Percentiles rank a stretch among this genome's conserved stretches.
Conservation (phyloP, 2,113 vertebrate genomes). For the Ailuropoda melanoleuca region DNA sequence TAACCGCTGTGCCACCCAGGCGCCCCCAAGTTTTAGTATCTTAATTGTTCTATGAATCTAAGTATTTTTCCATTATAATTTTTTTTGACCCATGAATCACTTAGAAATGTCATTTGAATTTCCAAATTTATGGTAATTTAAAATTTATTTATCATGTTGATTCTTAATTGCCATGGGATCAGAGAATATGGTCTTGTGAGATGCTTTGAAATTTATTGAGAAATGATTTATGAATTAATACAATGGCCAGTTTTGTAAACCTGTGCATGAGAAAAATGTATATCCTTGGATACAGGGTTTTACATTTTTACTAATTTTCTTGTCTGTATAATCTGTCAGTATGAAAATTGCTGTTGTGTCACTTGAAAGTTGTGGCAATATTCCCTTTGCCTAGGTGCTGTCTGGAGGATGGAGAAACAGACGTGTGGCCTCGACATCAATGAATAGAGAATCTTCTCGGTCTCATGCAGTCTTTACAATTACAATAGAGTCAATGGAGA, state of each 20-base stretch:
- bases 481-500: constrained; percentile 95
- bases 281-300: neutral
- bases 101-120: neutral
- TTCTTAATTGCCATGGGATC: neutral
- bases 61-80: neutral
- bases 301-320: neutral
- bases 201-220: neutral
- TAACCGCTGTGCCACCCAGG: too few relatives aligned
- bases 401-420: constrained; percentile 96
- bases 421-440: constrained; percentile 95
- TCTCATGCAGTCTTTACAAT: constrained; percentile 98
- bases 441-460: constrained; percentile 97
- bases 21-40: too few relatives aligned
- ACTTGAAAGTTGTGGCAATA: neutral
- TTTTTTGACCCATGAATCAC: neutral
- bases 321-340: neutral
- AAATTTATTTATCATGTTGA: neutral
- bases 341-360: neutral
- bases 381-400: constrained; percentile 87
- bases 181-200: neutral
- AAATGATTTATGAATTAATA: neutral
- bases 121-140: neutral
- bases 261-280: neutral
- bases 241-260: neutral
- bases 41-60: neutral